Percentiles rank a stretch among this genome's conserved stretches.
phyloP scores from a whole-genome alignment of 2,797 vertebrate species.

The Takifugu rubripes region DNA sequence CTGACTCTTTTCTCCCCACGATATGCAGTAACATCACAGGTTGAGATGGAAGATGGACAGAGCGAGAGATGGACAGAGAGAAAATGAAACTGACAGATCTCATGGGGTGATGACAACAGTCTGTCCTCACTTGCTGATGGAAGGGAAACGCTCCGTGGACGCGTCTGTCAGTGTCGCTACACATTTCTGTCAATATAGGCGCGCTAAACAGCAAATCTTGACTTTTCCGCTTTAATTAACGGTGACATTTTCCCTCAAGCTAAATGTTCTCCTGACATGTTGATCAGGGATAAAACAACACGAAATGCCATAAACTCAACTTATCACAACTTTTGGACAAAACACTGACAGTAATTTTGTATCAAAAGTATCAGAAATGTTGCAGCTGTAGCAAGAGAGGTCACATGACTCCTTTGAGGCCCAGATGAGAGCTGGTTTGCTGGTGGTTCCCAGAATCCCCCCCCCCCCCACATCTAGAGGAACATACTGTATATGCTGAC shows the following conservation, averaged over 20 bases:
- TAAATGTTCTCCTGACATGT: constrained; percentile 16
- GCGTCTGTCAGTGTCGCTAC: constrained; percentile 43
- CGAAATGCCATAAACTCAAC: constrained; percentile 4
- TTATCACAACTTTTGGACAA: background rate
- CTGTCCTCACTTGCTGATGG: constrained; percentile 53
- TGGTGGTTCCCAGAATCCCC: background rate
- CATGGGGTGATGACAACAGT: constrained; percentile 56
- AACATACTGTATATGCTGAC: no score
- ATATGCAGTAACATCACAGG: constrained; percentile 30
- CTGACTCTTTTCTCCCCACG: constrained; percentile 25
- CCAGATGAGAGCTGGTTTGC: background rate
- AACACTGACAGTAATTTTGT: background rate
- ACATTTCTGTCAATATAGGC: constrained; percentile 33
- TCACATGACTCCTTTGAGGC: no score
- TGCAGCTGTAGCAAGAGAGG: no score
- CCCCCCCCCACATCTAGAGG: constrained; percentile 1
- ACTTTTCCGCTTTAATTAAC: constrained; percentile 41
- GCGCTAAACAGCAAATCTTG: constrained; percentile 26
- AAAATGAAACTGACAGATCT: constrained; percentile 56
- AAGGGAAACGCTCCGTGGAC: constrained; percentile 54
- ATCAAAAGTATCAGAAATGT: no score
- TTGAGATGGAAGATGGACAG: constrained; percentile 34
- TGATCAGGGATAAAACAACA: constrained; percentile 5
- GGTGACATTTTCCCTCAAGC: constrained; percentile 27
- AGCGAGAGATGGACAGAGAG: constrained; percentile 34